phyloP scores from a whole-genome alignment of 1,140 invertebrate species.

The Lepidostoma basale region DNA sequence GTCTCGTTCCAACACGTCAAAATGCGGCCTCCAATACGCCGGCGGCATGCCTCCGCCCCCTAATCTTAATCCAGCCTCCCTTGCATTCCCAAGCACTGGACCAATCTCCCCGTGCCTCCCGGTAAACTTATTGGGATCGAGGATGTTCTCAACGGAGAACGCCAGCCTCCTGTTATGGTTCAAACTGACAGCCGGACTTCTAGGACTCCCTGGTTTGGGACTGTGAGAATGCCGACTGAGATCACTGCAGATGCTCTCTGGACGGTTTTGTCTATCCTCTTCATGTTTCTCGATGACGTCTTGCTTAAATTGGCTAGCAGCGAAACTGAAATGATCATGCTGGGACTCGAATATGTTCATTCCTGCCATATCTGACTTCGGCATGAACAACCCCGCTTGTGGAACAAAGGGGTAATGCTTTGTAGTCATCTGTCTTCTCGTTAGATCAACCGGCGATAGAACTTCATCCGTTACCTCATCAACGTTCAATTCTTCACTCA shows the following conservation, averaged over 20 bases:
- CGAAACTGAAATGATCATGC: constrained; percentile 40
- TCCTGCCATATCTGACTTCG: constrained; percentile 31
- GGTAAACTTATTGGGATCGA: constrained; percentile 89
- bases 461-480: constrained; percentile 53
- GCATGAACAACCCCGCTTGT: constrained; percentile 43
- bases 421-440: constrained; percentile 48
- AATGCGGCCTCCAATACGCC: constrained; percentile 67
- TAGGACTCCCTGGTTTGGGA: constrained; percentile 51
- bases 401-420: constrained; percentile 34
- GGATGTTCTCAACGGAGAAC: constrained; percentile 90
- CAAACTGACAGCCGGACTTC: constrained; percentile 49
- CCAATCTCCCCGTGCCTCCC: constrained; percentile 56
- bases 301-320: constrained; percentile 38
- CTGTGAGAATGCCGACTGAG: constrained; percentile 51
- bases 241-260: constrained; percentile 58
- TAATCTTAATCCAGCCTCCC: constrained; percentile 45
- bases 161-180: constrained; percentile 65
- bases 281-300: constrained; percentile 27
- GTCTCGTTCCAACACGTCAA: constrained; percentile 60
- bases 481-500: constrained; percentile 52
- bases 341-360: constrained; percentile 44
- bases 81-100: not conserved
- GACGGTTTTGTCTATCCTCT: constrained; percentile 47
- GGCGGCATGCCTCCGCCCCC: constrained; percentile 50
- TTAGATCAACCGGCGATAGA: constrained; percentile 55